phyloP scores from a whole-genome alignment of 2,888 invertebrate genomes.

The Hydrotaea cyrtoneurina region DNA sequence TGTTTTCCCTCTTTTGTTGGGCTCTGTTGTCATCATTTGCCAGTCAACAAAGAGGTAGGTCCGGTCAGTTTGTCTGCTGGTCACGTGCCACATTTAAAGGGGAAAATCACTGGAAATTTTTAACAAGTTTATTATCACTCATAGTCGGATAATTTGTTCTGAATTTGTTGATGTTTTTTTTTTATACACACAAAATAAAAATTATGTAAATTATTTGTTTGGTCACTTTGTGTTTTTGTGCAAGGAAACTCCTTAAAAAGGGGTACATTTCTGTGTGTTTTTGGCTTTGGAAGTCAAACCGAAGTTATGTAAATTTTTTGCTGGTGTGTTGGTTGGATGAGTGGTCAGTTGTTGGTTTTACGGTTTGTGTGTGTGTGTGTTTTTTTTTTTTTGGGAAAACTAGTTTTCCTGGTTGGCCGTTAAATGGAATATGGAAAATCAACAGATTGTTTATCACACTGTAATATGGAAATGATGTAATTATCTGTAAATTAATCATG shows the following conservation, averaged over 20 bases:
- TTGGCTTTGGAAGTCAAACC: conserved; percentile 53
- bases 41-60: conserved; percentile 37
- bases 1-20: not conserved
- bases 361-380: not conserved
- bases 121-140: conserved; percentile 62
- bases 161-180: conserved; percentile 27
- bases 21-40: conserved; percentile 25
- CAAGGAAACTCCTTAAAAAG: conserved; percentile 34
- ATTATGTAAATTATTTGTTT: conserved; percentile 58
- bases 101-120: conserved; percentile 40
- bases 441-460: conserved; percentile 8
- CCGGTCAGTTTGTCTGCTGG: not conserved
- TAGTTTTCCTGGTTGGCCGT: not conserved
- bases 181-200: not conserved
- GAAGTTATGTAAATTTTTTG: conserved; percentile 46
- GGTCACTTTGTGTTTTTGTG: conserved; percentile 20
- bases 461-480: not conserved
- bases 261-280: conserved; percentile 48
- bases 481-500: too few species aligned
- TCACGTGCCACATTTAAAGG: conserved; percentile 48
- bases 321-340: not conserved
- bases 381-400: conserved; percentile 11
- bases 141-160: conserved; percentile 43
- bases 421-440: not conserved
- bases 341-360: conserved; percentile 55